Evolutionary conservation across 2,113 vertebrate genomes (phyloP).

Genomic region (Nyctibius bracteatus): DNA sequence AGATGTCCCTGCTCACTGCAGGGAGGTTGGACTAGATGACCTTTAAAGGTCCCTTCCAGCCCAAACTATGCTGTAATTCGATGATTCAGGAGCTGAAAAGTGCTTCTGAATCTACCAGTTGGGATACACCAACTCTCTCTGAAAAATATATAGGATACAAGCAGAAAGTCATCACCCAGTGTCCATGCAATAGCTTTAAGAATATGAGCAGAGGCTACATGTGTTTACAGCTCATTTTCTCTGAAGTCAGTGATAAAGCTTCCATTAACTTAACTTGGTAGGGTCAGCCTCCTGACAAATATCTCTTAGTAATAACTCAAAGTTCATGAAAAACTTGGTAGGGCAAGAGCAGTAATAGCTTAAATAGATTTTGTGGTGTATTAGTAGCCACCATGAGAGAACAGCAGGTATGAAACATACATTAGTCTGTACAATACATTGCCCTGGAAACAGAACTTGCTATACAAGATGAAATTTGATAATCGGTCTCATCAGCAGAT

Average conservation of each 20-base stretch:
- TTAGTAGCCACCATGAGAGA: background rate
- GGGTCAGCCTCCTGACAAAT: background rate
- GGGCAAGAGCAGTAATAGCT: background rate
- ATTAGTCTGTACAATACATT: background rate
- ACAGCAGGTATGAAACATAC: background rate
- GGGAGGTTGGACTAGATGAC: background rate
- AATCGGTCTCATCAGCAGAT: background rate
- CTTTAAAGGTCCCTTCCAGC: background rate
- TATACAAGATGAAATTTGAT: slow-evolving; percentile 41
- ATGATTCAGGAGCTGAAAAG: background rate
- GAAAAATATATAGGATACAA: background rate
- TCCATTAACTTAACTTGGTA: background rate
- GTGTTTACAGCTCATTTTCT: background rate
- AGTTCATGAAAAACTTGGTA: background rate
- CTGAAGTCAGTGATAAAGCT: background rate
- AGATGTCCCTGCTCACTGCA: background rate
- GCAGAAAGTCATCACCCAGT: background rate
- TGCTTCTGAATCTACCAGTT: background rate
- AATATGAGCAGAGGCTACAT: background rate
- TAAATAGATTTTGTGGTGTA: background rate
- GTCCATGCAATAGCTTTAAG: background rate
- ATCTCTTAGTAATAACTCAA: background rate
- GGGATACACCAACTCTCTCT: background rate
- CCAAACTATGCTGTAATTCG: background rate
- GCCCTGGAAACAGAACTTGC: background rate